Conservation (phyloP, 2,113 vertebrate genomes). For the Hyaena hyaena region DNA sequence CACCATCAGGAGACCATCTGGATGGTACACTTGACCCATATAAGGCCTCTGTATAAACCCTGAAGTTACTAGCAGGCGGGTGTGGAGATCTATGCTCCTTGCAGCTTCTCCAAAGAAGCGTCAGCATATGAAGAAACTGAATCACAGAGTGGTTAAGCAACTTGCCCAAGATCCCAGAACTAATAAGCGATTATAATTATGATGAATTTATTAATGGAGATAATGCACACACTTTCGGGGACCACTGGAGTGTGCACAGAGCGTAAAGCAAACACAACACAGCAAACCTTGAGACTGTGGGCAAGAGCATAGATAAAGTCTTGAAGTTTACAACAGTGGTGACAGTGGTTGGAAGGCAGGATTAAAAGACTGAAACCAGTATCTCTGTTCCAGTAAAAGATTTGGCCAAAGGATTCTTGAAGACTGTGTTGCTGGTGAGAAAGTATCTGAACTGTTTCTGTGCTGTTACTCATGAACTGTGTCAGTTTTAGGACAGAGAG, state of each 20-base stretch:
- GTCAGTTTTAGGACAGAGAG: not conserved
- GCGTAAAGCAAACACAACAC: not conserved
- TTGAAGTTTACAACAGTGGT: not conserved
- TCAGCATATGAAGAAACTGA: not conserved
- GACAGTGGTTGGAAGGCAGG: not conserved
- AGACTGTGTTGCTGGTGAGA: too few relatives aligned
- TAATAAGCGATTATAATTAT: not conserved
- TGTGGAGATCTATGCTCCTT: not conserved
- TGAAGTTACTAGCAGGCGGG: not conserved
- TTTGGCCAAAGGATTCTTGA: too few relatives aligned
- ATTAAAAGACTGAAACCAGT: too few relatives aligned
- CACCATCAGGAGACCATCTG: not conserved
- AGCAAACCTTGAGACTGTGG: not conserved
- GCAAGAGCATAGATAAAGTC: not conserved
- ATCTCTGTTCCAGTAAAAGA: too few relatives aligned
- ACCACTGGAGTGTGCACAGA: not conserved
- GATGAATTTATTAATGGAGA: slow-evolving; percentile 24
- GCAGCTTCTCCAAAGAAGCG: not conserved
- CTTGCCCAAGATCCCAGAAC: too few relatives aligned
- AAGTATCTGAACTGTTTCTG: too few relatives aligned
- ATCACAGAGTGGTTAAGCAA: too few relatives aligned
- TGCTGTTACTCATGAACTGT: not conserved
- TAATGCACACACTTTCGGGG: not conserved
- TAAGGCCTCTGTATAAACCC: not conserved
- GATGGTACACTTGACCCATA: not conserved